A percentile compares a stretch with the other conserved stretches of the same genome.
Evolutionary conservation across 2,888 invertebrate genomes (phyloP).

Genomic region (Plebejus argus): DNA sequence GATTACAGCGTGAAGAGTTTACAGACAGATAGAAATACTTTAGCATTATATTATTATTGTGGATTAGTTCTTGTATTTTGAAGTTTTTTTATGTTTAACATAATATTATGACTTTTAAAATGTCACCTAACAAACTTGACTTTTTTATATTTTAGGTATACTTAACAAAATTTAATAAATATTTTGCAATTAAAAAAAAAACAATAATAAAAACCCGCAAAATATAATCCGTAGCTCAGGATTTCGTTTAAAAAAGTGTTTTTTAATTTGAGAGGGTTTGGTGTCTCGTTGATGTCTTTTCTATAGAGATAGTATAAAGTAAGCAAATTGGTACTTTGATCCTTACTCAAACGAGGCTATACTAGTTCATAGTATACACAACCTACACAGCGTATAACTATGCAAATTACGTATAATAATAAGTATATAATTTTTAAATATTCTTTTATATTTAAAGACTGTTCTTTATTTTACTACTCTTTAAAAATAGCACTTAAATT

Average conservation of each 20-base stretch:
- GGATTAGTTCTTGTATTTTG: background rate
- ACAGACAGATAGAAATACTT: too few species aligned
- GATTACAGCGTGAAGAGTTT: too few species aligned
- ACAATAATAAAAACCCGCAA: background rate
- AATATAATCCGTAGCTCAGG: background rate
- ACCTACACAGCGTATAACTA: too few species aligned
- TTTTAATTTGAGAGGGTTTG: background rate
- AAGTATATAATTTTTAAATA: too few species aligned
- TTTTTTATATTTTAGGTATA: background rate
- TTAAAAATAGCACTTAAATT: too few species aligned
- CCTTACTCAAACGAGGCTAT: background rate
- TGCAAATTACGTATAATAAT: too few species aligned
- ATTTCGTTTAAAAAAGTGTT: background rate
- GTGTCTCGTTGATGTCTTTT: slow-evolving; percentile 51
- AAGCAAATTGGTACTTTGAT: background rate
- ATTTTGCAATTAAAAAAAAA: background rate
- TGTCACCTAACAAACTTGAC: background rate
- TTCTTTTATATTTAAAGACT: too few species aligned
- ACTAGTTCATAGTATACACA: too few species aligned
- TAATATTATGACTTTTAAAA: background rate
- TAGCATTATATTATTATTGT: too few species aligned
- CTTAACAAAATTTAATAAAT: background rate
- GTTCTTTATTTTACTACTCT: too few species aligned
- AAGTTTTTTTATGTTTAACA: background rate
- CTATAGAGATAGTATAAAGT: slow-evolving; percentile 35